Evolutionary conservation across 1,140 invertebrate species (phyloP).

Genomic region (Sarcophaga bullata): DNA sequence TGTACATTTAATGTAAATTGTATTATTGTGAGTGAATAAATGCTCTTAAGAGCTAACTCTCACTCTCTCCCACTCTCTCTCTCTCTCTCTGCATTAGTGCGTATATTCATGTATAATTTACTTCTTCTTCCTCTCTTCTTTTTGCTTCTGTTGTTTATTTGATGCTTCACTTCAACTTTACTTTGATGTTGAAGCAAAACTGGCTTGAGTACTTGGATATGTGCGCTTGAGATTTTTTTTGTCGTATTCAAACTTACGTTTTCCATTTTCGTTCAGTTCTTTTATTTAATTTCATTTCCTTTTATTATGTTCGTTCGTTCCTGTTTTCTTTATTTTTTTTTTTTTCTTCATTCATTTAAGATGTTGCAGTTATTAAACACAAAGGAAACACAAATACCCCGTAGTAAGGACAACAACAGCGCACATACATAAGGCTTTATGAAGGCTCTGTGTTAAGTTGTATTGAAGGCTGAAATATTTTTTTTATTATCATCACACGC

Average conservation of each 20-base stretch:
- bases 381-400: slow-evolving; percentile 30
- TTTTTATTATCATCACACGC: neutral
- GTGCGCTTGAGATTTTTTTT: slow-evolving; percentile 20
- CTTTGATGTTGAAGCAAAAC: slow-evolving; percentile 36
- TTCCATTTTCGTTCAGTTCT: too few relatives aligned
- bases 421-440: neutral
- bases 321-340: neutral
- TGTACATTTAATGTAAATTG: slow-evolving; percentile 30
- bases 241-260: neutral
- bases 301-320: neutral
- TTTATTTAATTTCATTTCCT: too few relatives aligned
- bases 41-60: neutral
- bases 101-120: neutral
- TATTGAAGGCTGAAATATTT: neutral
- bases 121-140: neutral
- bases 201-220: slow-evolving; percentile 28
- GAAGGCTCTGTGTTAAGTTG: neutral
- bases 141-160: neutral
- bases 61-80: too few relatives aligned
- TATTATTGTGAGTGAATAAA: slow-evolving; percentile 2
- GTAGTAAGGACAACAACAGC: neutral
- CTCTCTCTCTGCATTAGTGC: neutral
- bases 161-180: neutral
- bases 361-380: slow-evolving; percentile 37
- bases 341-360: neutral